These are phyloP conservation scores for Probaryconus sp. DNA, from an alignment of 1,140 invertebrate species.

Conservation along the genomic window DNA sequence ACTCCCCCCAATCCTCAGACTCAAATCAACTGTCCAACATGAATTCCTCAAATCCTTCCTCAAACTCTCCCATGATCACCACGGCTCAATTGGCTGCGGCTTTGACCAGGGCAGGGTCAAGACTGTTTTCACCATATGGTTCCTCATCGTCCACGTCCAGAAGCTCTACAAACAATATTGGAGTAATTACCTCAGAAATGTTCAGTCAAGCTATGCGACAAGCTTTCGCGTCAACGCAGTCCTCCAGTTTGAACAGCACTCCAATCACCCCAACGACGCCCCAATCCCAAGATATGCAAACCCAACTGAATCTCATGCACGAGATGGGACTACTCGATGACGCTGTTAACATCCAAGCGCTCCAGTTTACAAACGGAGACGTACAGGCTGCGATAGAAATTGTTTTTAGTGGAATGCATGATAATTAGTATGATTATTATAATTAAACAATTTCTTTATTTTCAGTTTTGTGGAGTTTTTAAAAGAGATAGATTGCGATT, in stretches of 20 bases:
- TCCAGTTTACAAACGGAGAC: conserved; percentile 89
- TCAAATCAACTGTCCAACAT: conserved; percentile 68
- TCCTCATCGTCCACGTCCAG: conserved; percentile 53
- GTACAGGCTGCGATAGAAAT: conserved; percentile 92
- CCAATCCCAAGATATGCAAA: conserved; percentile 65
- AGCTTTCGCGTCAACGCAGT: conserved; percentile 74
- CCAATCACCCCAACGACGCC: conserved; percentile 45
- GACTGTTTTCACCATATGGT: conserved; percentile 37
- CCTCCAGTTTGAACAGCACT: conserved; percentile 26
- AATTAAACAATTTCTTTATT: too few species aligned
- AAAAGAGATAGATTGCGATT: too few species aligned
- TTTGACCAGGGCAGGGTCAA: conserved; percentile 70
- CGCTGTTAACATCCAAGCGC: conserved; percentile 89
- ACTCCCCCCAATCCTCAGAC: conserved; percentile 78
- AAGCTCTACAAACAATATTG: conserved; percentile 57
- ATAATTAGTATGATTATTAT: too few species aligned
- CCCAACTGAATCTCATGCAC: conserved; percentile 89
- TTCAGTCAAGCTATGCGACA: conserved; percentile 80
- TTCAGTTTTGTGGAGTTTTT: too few species aligned
- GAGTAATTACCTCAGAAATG: conserved; percentile 80
- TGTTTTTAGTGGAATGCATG: conserved; percentile 80
- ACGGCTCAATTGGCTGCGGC: conserved; percentile 78
- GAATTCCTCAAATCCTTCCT: not conserved
- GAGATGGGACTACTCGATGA: conserved; percentile 93
- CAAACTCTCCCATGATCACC: conserved; percentile 73